Conservation (phyloP, 2,113 vertebrate species). For the Junco hyemalis region DNA sequence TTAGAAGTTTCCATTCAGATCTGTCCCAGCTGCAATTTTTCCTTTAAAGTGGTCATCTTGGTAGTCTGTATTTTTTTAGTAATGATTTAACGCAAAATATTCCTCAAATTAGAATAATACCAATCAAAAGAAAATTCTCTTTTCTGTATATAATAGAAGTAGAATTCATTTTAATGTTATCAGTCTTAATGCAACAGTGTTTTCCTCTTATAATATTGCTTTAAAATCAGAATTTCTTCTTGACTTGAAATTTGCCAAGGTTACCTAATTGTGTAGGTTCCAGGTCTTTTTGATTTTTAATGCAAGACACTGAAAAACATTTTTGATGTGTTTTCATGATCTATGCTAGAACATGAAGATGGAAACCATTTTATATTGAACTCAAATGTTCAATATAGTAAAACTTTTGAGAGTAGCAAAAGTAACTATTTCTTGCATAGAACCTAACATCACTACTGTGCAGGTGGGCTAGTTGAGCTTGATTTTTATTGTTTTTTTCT, state of each 20-base stretch:
- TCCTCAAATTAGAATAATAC: conserved; percentile 17
- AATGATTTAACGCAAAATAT: not conserved
- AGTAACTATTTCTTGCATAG: not conserved
- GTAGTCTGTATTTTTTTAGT: not conserved
- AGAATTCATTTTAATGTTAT: not conserved
- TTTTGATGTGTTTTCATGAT: not conserved
- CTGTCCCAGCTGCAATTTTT: not conserved
- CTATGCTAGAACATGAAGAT: not conserved
- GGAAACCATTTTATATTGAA: not conserved
- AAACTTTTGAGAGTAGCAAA: not conserved
- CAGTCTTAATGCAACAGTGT: not conserved
- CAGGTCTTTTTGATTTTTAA: not conserved
- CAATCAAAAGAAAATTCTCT: not conserved
- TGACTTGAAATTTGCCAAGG: not conserved
- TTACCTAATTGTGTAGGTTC: not conserved
- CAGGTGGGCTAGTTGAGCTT: not conserved
- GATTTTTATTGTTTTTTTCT: not conserved
- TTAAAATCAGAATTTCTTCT: not conserved
- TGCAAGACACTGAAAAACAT: not conserved
- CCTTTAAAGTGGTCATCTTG: not conserved
- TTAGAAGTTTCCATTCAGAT: not conserved
- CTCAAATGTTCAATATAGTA: not conserved
- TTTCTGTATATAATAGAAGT: not conserved
- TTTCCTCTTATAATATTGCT: not conserved
- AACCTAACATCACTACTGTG: not conserved